Evolutionary conservation across 2,113 vertebrate genomes (phyloP).

Genomic region (Myrmecobius fasciatus): DNA sequence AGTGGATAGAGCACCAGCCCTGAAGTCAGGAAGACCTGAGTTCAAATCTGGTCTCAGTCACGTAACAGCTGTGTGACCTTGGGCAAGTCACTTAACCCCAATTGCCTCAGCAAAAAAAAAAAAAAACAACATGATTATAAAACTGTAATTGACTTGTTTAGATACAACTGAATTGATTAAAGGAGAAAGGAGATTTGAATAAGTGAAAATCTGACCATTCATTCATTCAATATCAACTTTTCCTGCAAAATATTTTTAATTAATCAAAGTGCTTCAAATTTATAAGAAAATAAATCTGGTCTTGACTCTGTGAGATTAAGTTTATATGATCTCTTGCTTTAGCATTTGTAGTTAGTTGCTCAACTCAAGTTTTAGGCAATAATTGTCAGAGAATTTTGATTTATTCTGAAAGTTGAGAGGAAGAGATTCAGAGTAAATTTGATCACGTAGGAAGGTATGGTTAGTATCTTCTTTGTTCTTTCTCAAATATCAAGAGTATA

Average conservation of each 20-base stretch:
- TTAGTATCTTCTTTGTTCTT: not conserved
- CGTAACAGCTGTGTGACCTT: too few species aligned
- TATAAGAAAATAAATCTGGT: not conserved
- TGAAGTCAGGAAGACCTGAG: too few species aligned
- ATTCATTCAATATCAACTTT: not conserved
- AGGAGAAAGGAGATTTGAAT: not conserved
- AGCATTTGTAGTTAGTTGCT: slow-evolving; percentile 3
- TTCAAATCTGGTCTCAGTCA: too few species aligned
- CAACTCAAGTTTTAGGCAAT: not conserved
- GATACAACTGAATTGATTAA: not conserved
- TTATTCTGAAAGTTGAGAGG: not conserved
- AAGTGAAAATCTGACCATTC: not conserved
- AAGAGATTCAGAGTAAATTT: not conserved
- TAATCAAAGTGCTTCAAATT: not conserved
- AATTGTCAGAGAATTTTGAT: not conserved
- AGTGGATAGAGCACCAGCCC: too few species aligned
- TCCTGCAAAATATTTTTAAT: not conserved
- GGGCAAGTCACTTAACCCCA: too few species aligned
- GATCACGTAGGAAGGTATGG: not conserved
- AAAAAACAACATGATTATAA: not conserved
- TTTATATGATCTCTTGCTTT: not conserved
- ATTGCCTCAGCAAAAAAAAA: too few species aligned
- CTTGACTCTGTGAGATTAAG: slow-evolving; percentile 11
- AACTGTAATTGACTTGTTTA: not conserved
- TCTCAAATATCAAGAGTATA: not conserved